These are phyloP conservation scores for Carapus acus DNA, from an alignment of 2,797 vertebrate genomes.

Conservation along the genomic window DNA sequence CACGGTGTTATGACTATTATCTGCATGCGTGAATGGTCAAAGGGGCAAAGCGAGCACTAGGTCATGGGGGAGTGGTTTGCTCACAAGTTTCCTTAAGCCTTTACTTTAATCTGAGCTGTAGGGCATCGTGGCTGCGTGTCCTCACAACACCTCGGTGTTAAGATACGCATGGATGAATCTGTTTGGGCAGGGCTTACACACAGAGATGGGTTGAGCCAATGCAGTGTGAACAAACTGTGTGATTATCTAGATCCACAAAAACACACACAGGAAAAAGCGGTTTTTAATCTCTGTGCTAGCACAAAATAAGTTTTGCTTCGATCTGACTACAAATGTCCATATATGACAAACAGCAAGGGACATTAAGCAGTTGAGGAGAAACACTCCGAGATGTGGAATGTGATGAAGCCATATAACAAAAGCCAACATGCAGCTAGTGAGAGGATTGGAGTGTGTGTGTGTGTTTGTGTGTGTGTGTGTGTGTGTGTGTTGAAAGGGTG, in stretches of 20 bases:
- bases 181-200: constrained; percentile 1
- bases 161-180: constrained; percentile 26
- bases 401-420: too few species aligned
- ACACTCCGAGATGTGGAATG: too few species aligned
- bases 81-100: constrained; percentile 53
- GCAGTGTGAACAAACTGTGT: constrained; percentile 1
- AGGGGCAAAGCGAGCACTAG: constrained; percentile 21
- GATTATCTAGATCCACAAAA: constrained; percentile 20
- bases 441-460: too few species aligned
- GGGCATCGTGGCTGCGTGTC: constrained; percentile 34
- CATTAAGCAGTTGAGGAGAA: too few species aligned
- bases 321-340: too few species aligned
- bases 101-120: constrained; percentile 43
- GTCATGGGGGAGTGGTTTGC: constrained; percentile 34
- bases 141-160: constrained; percentile 32
- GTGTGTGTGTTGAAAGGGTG: too few species aligned
- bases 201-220: constrained; percentile 1
- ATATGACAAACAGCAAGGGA: too few species aligned
- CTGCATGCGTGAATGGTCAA: constrained; percentile 18
- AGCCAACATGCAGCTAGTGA: too few species aligned
- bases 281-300: too few species aligned
- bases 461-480: too few species aligned
- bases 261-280: background rate
- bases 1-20: constrained; percentile 6
- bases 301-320: too few species aligned